Base-by-base conservation (phyloP, 2,888 invertebrate genomes). In the Sphaerophoria taeniata region DNA sequence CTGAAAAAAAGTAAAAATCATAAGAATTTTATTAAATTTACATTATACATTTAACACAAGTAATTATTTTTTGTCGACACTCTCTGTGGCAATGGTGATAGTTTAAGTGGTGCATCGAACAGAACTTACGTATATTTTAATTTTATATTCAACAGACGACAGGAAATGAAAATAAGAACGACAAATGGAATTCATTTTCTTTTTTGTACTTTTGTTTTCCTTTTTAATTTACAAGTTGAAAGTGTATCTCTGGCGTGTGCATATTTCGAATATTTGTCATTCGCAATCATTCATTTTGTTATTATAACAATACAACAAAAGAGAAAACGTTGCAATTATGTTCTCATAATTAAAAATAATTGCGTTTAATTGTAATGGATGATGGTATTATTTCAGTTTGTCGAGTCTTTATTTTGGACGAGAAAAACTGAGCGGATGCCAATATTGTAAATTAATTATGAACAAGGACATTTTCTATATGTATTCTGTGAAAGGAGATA, bases 291-390 rank as follows among this genome's bases (percentile, higher is more conserved):
- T 74, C 31, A 36, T 79, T 53, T 45, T n/a, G 60, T 58, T 60
- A 16, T 67, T 71, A 53, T 53, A 67, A 67, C 53, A 67, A 53
- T 60, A 58, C 16, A 60, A 58, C 39, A 39, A 36, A 36, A 49
- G 61, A 5, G 51, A 14, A 16, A 58, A 53, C 31, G 12, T 24
- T 39, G 34, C 47, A 14, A 39, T 61, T 67, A 55, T 63, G 31
- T 60, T 72, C 49, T 70, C 47, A 72, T 80, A 61, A 72, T 72
- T 75, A 80, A 71, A 80, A 75, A 61, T 76, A 84, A 80, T 80
- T 84, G 61, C 56, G 24, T 80, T 76, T 84, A 84, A 76, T 76
- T 84, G 75, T 72, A 84, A 69, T 80, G 80, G 80, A 76, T 76
- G 80, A 65, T 51, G 51, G 67, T 34, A 53, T 58, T 67, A 67